phyloP scores from a whole-genome alignment of 2,888 invertebrate species.

The Zaprionus obscuricornis region DNA sequence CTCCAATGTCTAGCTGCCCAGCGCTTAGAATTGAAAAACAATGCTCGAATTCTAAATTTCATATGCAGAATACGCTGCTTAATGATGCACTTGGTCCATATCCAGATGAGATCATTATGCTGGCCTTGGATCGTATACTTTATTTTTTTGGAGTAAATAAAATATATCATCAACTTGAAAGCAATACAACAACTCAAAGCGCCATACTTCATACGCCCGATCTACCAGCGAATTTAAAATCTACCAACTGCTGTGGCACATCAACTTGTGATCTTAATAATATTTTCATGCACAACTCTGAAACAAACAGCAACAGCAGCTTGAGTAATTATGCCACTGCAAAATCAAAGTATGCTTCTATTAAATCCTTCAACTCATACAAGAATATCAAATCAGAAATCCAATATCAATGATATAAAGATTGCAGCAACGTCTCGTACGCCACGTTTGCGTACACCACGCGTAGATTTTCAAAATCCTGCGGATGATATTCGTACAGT shows the following conservation, averaged over 20 bases:
- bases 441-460: slow-evolving; percentile 29
- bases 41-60: too few relatives aligned
- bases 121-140: slow-evolving; percentile 67
- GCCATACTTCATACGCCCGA: background rate
- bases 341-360: slow-evolving; percentile 9
- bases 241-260: background rate
- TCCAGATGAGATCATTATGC: slow-evolving; percentile 76
- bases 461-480: slow-evolving; percentile 59
- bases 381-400: background rate
- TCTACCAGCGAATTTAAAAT: too few relatives aligned
- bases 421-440: background rate
- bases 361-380: too few relatives aligned
- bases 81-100: slow-evolving; percentile 64
- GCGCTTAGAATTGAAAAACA: too few relatives aligned
- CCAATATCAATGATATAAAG: background rate
- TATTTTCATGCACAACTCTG: background rate
- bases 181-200: background rate
- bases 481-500: slow-evolving; percentile 5
- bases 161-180: slow-evolving; percentile 21
- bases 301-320: slow-evolving; percentile 21
- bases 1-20: too few relatives aligned
- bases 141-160: slow-evolving; percentile 57
- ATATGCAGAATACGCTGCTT: too few relatives aligned
- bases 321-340: background rate
- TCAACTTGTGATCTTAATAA: background rate